A percentile compares a stretch with the other conserved stretches of the same genome.
Conservation (phyloP, 2,888 invertebrate species). For the Stegophylla sp. region DNA sequence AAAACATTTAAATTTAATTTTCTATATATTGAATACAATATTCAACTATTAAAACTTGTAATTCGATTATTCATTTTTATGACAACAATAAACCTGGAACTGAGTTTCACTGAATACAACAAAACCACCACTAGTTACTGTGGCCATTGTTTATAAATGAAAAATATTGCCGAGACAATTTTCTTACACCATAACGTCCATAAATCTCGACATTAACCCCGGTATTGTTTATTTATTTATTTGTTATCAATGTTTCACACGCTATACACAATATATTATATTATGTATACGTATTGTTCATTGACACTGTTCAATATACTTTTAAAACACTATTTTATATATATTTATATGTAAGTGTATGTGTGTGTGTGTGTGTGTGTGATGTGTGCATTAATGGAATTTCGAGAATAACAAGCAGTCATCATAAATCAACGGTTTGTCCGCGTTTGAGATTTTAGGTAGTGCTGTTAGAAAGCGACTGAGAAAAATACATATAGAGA, state of each 20-base stretch:
- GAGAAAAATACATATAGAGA: slow-evolving; percentile 19
- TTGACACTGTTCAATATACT: background rate
- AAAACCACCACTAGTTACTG: too few species aligned
- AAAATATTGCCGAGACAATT: slow-evolving; percentile 2
- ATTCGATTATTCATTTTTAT: too few species aligned
- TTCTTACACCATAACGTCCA: background rate
- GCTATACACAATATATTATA: background rate
- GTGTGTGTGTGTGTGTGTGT: background rate
- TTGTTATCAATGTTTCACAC: slow-evolving; percentile 27
- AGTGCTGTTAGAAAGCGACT: slow-evolving; percentile 13
- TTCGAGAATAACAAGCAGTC: slow-evolving; percentile 37
- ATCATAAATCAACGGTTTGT: slow-evolving; percentile 54
- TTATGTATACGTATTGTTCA: slow-evolving; percentile 26
- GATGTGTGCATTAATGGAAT: slow-evolving; percentile 39
- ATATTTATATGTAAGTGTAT: background rate
- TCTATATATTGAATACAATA: too few species aligned
- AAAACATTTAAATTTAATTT: too few species aligned
- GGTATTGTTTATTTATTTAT: slow-evolving; percentile 32
- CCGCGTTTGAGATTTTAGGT: background rate
- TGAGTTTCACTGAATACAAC: too few species aligned
- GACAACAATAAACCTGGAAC: too few species aligned
- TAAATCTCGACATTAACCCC: background rate
- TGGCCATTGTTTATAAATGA: background rate
- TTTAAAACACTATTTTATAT: background rate
- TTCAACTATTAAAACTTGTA: too few species aligned